Percentiles rank a stretch among this genome's conserved stretches.
These are phyloP conservation scores for Leptinotarsa haldemani DNA, from an alignment of 2,888 invertebrate species.

Conservation along the genomic window DNA sequence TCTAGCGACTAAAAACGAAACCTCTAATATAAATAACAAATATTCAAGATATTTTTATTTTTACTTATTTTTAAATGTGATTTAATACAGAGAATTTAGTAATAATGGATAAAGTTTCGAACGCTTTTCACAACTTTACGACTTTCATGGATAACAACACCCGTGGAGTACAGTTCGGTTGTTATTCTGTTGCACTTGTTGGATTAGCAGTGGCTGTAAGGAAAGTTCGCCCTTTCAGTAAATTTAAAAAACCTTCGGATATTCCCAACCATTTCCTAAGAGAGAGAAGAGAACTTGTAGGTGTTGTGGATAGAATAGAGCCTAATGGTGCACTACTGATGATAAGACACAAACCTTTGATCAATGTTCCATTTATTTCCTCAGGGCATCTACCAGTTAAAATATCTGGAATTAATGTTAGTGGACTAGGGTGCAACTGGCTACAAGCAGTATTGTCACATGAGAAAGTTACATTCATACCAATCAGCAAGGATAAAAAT, in stretches of 20 bases:
- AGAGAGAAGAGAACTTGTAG: conserved; percentile 61
- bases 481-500: conserved; percentile 63
- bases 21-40: not conserved
- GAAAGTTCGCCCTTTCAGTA: conserved; percentile 68
- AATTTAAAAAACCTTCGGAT: conserved; percentile 63
- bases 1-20: not conserved
- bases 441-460: conserved; percentile 64
- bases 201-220: conserved; percentile 67
- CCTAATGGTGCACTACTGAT: conserved; percentile 62
- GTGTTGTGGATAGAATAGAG: conserved; percentile 63
- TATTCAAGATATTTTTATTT: not conserved
- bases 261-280: conserved; percentile 64
- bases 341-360: conserved; percentile 64
- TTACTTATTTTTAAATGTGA: not conserved
- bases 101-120: conserved; percentile 54
- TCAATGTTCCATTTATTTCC: conserved; percentile 55
- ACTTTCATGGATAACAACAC: conserved; percentile 62
- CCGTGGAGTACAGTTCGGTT: conserved; percentile 66
- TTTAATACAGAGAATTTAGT: conserved; percentile 8
- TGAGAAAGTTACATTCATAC: conserved; percentile 63
- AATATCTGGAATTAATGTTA: conserved; percentile 67
- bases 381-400: conserved; percentile 67
- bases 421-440: conserved; percentile 67
- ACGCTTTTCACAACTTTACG: conserved; percentile 56
- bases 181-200: conserved; percentile 68